A percentile compares a stretch with the other conserved stretches of the same genome.
Evolutionary conservation across 1,140 invertebrate genomes (phyloP).

Genomic region (Limonius californicus): DNA sequence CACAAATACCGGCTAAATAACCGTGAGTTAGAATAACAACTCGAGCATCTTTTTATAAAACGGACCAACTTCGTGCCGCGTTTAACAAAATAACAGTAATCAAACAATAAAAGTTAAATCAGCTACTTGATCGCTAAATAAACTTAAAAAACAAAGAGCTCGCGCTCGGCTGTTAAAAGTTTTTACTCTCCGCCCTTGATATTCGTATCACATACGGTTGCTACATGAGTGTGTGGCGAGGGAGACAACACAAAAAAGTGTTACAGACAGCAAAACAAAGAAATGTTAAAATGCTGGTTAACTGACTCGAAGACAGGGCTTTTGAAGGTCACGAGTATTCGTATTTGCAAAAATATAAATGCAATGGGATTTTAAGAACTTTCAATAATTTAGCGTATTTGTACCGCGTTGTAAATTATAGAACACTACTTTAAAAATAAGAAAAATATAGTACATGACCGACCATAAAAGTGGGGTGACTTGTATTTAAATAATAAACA

Average conservation of each 20-base stretch:
- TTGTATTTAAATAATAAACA: too few species aligned
- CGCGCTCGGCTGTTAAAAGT: slow-evolving; percentile 9
- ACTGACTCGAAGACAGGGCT: slow-evolving; percentile 15
- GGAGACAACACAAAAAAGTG: slow-evolving; percentile 24
- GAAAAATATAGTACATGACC: too few species aligned
- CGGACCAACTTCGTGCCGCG: slow-evolving; percentile 18
- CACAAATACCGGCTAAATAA: too few species aligned
- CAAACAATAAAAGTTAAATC: slow-evolving; percentile 24
- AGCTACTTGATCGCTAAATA: slow-evolving; percentile 20
- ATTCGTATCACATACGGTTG: slow-evolving; percentile 21
- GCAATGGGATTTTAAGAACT: too few species aligned
- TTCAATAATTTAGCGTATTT: too few species aligned
- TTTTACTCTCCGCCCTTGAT: slow-evolving; percentile 20
- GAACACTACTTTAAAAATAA: too few species aligned
- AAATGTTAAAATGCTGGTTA: slow-evolving; percentile 19
- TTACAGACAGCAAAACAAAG: slow-evolving; percentile 27
- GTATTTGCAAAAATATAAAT: too few species aligned
- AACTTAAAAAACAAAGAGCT: slow-evolving; percentile 16
- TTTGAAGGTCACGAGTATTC: neutral
- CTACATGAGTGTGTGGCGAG: slow-evolving; percentile 15
- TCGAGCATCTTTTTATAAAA: slow-evolving; percentile 16
- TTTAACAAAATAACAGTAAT: slow-evolving; percentile 24
- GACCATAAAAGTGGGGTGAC: too few species aligned
- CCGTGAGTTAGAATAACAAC: too few species aligned
- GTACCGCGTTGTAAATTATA: too few species aligned